These are phyloP conservation scores for Melozone crissalis DNA, from an alignment of 2,113 vertebrate species.

Conservation along the genomic window DNA sequence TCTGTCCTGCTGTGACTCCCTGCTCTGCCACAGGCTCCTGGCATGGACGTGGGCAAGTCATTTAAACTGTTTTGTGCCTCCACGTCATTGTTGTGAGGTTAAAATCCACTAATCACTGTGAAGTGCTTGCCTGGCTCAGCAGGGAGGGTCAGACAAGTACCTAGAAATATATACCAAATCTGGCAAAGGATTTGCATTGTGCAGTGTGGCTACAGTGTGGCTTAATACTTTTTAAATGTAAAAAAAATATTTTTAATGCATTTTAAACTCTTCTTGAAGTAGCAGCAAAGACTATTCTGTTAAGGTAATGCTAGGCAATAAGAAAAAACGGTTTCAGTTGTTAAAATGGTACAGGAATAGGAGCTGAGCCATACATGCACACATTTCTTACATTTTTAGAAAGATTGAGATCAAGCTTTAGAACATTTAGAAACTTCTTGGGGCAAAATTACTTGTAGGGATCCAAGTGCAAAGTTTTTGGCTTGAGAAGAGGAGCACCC, in stretches of 20 bases:
- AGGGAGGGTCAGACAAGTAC: background rate
- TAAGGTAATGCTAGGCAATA: background rate
- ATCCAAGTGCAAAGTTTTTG: background rate
- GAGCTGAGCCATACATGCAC: background rate
- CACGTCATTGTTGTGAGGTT: conserved; percentile 3
- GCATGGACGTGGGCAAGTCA: background rate
- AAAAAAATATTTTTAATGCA: background rate
- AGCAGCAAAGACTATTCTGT: background rate
- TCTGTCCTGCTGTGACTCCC: conserved; percentile 1
- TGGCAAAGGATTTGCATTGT: background rate
- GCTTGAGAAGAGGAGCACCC: background rate
- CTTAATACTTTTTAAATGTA: background rate
- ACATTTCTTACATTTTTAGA: background rate
- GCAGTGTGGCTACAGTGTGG: background rate
- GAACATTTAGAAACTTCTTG: background rate
- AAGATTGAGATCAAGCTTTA: background rate
- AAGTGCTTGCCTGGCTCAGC: background rate
- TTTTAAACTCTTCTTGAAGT: background rate
- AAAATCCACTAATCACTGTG: conserved; percentile 3
- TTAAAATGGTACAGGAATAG: background rate
- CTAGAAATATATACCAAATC: background rate
- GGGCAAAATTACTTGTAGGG: background rate
- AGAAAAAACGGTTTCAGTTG: background rate
- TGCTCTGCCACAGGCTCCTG: conserved; percentile 30
- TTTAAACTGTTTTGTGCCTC: background rate